A percentile compares a stretch with the other conserved stretches of the same genome.
Evolutionary conservation across 2,113 vertebrate species (phyloP).

Genomic region (Melanotaenia duboulayi): DNA sequence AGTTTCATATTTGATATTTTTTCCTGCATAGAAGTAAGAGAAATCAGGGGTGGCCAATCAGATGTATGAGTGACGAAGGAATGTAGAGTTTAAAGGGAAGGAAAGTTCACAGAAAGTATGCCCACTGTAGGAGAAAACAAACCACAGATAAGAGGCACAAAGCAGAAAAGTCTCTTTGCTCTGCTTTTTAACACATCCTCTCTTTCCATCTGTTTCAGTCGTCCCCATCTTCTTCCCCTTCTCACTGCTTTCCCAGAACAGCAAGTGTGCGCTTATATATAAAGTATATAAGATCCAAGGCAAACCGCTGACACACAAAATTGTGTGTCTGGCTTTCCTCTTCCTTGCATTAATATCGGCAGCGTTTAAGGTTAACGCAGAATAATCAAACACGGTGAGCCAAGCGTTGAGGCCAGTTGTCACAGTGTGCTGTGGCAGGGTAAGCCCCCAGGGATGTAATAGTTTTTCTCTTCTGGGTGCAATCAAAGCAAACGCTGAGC

Average conservation of each 20-base stretch:
- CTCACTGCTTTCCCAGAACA: constrained; percentile 5
- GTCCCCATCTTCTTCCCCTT: constrained; percentile 6
- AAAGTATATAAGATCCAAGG: constrained; percentile 14
- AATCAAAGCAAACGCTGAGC: constrained; percentile 71
- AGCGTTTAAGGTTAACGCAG: constrained; percentile 67
- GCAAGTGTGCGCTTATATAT: background rate
- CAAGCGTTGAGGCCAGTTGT: constrained; percentile 60
- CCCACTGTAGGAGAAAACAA: background rate
- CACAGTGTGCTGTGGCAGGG: constrained; percentile 13
- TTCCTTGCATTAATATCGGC: constrained; percentile 72
- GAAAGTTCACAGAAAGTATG: constrained; percentile 30
- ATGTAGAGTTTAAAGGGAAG: constrained; percentile 26
- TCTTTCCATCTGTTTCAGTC: constrained; percentile 21
- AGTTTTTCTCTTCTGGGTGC: constrained; percentile 58
- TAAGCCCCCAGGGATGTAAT: constrained; percentile 49
- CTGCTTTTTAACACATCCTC: constrained; percentile 35
- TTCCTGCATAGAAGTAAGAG: constrained; percentile 42
- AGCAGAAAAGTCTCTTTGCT: constrained; percentile 45
- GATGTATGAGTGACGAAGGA: constrained; percentile 32
- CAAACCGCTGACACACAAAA: constrained; percentile 65
- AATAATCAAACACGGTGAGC: constrained; percentile 77
- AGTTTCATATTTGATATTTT: constrained; percentile 41
- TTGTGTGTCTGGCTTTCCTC: constrained; percentile 27
- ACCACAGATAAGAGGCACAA: constrained; percentile 47
- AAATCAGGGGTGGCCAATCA: constrained; percentile 45